A percentile compares a stretch with the other conserved stretches of the same genome.
Conservation (phyloP, 2,797 vertebrate species). For the Falco concolor region DNA sequence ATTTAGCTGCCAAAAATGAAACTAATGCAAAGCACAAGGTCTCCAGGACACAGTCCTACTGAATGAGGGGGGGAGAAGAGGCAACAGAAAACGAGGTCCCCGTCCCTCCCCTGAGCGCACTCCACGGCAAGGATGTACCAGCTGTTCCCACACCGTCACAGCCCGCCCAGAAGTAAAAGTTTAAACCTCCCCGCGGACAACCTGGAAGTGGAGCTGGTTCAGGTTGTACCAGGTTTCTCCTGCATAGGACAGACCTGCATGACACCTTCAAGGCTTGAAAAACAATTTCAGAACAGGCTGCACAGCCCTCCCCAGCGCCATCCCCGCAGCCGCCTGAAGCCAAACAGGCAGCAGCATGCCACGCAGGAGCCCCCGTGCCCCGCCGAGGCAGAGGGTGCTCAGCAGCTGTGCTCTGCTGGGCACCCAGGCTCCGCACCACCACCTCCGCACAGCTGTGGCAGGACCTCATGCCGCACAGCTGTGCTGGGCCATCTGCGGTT, state of each 20-base stretch:
- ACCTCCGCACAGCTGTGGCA: fast-evolving
- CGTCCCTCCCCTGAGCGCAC: background rate
- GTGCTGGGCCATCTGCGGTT: background rate
- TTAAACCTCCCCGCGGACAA: background rate
- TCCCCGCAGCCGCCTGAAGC: background rate
- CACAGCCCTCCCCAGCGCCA: background rate
- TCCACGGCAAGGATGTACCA: background rate
- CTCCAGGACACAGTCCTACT: background rate
- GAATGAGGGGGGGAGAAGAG: background rate
- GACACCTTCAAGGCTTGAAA: background rate
- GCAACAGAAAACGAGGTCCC: background rate
- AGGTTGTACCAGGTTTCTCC: background rate
- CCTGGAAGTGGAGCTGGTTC: background rate
- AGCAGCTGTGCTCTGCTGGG: fast-evolving
- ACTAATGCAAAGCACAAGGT: conserved; percentile 69
- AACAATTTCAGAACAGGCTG: background rate
- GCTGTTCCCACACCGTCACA: fast-evolving
- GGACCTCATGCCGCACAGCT: background rate
- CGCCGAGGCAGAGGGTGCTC: background rate
- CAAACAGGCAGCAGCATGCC: fast-evolving
- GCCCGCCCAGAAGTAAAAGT: fast-evolving
- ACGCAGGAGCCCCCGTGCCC: background rate
- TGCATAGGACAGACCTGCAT: background rate
- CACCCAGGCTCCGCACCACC: background rate
- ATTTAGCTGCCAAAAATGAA: conserved; percentile 56